These are phyloP conservation scores for Mionectes macconnelli DNA, from an alignment of 2,113 vertebrate species.

Conservation along the genomic window DNA sequence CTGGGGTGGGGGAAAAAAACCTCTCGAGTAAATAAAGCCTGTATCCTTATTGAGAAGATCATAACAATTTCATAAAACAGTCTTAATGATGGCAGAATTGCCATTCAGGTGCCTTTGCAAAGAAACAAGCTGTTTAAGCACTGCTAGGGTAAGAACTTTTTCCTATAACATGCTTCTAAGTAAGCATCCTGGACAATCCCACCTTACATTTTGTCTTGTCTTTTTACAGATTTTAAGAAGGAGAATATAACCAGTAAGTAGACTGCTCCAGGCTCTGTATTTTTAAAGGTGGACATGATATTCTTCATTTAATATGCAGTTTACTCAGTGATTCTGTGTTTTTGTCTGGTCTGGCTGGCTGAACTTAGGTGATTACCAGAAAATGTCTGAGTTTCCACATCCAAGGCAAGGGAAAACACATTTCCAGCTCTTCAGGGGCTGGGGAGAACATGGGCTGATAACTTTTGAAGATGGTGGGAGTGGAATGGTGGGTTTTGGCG, in stretches of 20 bases:
- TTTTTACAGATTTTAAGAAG: constrained; percentile 86
- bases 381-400: neutral
- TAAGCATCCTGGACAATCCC: neutral
- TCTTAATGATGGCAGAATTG: neutral
- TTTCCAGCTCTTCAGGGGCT: neutral
- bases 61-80: neutral
- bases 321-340: neutral
- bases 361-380: neutral
- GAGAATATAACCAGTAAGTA: constrained; percentile 93
- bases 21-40: neutral
- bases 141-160: neutral
- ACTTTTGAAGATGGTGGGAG: neutral
- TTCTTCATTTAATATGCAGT: neutral
- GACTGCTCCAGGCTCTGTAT: neutral
- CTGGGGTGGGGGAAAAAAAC: neutral
- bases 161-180: neutral
- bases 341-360: neutral
- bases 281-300: neutral
- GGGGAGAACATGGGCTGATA: neutral
- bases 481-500: neutral
- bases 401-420: neutral
- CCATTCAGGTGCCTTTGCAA: neutral
- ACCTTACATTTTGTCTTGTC: constrained; percentile 50
- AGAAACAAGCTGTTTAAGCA: neutral
- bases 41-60: neutral